Evolutionary conservation across 2,888 invertebrate genomes (phyloP).

Genomic region (Synergus gifuensis): DNA sequence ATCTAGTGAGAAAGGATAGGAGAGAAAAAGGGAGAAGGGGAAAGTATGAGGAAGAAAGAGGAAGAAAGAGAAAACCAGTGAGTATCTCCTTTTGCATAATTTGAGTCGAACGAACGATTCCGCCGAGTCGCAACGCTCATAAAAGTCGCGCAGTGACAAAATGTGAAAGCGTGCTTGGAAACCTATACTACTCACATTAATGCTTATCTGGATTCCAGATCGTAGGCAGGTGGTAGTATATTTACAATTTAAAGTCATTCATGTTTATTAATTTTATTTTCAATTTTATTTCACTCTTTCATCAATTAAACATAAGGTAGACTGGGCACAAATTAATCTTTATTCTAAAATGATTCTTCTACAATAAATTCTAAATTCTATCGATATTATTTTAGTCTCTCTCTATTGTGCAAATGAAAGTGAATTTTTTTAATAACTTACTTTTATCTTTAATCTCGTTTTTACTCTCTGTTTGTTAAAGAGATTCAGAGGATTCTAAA

Average conservation of each 20-base stretch:
- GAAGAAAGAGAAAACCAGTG: neutral
- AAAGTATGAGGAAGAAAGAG: neutral
- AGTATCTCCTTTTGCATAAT: constrained; percentile 57
- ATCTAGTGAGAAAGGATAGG: neutral
- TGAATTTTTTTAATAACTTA: too few relatives aligned
- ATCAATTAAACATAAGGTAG: too few relatives aligned
- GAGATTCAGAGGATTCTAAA: too few relatives aligned
- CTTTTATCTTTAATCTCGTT: too few relatives aligned
- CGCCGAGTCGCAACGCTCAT: constrained; percentile 48
- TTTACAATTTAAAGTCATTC: neutral
- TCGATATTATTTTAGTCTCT: too few relatives aligned
- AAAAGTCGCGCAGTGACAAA: constrained; percentile 60
- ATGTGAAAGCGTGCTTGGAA: constrained; percentile 58
- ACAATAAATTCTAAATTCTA: too few relatives aligned
- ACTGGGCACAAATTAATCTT: too few relatives aligned
- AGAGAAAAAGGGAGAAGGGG: neutral
- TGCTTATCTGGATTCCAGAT: neutral
- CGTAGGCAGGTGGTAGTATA: neutral
- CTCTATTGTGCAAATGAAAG: too few relatives aligned
- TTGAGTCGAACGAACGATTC: constrained; percentile 58
- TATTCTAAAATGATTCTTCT: too few relatives aligned
- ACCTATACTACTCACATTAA: constrained; percentile 42
- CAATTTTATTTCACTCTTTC: too few relatives aligned
- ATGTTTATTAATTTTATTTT: neutral
- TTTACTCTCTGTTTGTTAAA: too few relatives aligned